Base-by-base conservation (phyloP, 2,113 vertebrate species). In the Hystrix brachyura region DNA sequence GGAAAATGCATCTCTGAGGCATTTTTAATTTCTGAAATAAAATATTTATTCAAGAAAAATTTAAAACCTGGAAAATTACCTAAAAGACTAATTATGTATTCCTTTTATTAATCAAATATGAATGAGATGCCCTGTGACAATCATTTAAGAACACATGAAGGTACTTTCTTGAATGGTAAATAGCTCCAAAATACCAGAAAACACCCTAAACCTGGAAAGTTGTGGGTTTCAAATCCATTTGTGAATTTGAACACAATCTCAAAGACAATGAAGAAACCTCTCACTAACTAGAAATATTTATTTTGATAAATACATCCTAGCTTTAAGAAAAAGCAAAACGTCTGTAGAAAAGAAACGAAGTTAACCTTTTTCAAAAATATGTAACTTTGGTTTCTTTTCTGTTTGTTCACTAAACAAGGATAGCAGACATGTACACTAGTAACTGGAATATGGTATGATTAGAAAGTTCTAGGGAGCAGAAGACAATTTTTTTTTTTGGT, bases 21-120 rank as follows among this genome's bases (percentile, higher is more conserved):
- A 95, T 55, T 91, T 93, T 93, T 13, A 72, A 95, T 91, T 93
- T 88, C 48, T 88, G 23, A 94, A 78, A 83, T 46, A 83, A 87
- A 86, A 71, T 69, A 79, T 71, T 83, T 69, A 79, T 71, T 83
- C 46, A 88, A 81, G 27, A 65, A 64, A 97, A 91, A 71, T 74
- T 79, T 84, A 83, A 86, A 78, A 81, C 74, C 59, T 96, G 51
- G 11, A 78, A 71, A 79, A 85, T 69, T 25, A 60, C 3, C 13
- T 59, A 79, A 79, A 10, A 74, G 11, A 69, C 19, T 79, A 78
- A 69, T 43, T 83, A 51, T 65, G 32, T 83, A 80, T 82, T 92
- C 18, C 34, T 85, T 90, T 78, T 84, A 87, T 87, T 67, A 90
- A 55, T 97, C 23, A 88, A 29, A 85, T 69, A 43, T 91, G 64